These are phyloP conservation scores for Notolabrus celidotus DNA, from an alignment of 2,797 vertebrate species.

Conservation along the genomic window DNA sequence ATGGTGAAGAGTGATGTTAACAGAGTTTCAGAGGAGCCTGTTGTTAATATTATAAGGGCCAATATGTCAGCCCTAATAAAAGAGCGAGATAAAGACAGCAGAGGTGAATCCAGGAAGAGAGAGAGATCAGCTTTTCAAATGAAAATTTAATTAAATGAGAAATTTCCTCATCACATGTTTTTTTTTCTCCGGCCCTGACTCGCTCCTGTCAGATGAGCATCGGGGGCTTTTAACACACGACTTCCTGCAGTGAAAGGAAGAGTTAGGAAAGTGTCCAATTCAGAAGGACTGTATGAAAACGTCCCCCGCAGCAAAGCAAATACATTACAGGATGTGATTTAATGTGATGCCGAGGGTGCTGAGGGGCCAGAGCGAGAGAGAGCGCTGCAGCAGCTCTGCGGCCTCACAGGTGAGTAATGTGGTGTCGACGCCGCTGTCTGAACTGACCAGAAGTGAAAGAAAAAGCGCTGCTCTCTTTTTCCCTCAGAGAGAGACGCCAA, in stretches of 20 bases:
- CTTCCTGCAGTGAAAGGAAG: neutral
- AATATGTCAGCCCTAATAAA: too few species aligned
- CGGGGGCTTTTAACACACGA: neutral
- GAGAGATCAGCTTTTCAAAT: neutral
- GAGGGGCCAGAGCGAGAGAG: conserved; percentile 4
- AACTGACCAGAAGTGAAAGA: conserved; percentile 39
- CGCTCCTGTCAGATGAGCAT: neutral
- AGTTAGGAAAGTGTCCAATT: conserved; percentile 4
- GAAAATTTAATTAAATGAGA: neutral
- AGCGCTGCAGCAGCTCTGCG: conserved; percentile 15
- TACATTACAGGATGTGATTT: conserved; percentile 14
- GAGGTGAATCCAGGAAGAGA: too few species aligned
- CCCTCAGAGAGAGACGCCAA: conserved; percentile 24
- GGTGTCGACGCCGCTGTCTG: conserved; percentile 17
- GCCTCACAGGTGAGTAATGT: conserved; percentile 49
- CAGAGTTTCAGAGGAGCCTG: too few species aligned
- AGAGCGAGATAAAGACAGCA: too few species aligned
- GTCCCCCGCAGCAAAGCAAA: conserved; percentile 13
- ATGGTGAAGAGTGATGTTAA: too few species aligned
- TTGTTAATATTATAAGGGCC: too few species aligned
- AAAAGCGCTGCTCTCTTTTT: conserved; percentile 26
- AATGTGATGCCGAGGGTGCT: conserved; percentile 17
- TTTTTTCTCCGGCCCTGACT: neutral
- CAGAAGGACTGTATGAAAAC: conserved; percentile 11
- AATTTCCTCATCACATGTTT: neutral